Evolutionary conservation across 2,888 invertebrate genomes (phyloP), one percentile per base, ranked within the genome.

Genomic region (Penaeus monodon): DNA sequence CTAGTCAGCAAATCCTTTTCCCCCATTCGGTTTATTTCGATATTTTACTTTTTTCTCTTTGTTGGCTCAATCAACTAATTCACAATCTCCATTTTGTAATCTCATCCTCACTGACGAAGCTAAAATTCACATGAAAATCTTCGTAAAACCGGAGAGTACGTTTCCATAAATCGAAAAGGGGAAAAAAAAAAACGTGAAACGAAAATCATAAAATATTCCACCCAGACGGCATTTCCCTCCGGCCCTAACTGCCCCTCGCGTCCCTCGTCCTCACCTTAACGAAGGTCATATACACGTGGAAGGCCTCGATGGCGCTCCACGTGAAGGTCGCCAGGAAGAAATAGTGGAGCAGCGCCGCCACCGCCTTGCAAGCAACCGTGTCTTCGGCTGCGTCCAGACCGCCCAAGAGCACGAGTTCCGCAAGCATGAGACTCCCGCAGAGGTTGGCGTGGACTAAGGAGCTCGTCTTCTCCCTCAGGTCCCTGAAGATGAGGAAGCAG

Each of bases 271-370:
- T 64, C 57, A 98, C 97, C 93, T 98, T 97, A 91, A 98, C 96
- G 87, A 98, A 94, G 96, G 98, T 97, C 88, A 97, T 96, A 94
- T 98, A 98, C 49, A 98, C 94, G 93, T 98, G 98, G 93, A 98
- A 94, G 96, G 97, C 98, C 95, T 98, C 98, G 91, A 98, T 94
- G 93, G 97, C 97, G 96, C 98, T 98, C 98, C 98, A 98, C 86
- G 96, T 96, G 92, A 98, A 97, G 57, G 97, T 96, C 90, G 97
- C 96, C 90, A 98, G 93, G 93, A 98, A 97, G 93, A 97, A 96
- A 91, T 92, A 93, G 90, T 93, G 93, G 90, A 98, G 93, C 88
- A 97, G 93, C 29, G 96, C 97, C 88, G 98, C 97, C 90, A 98
- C 95, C 89, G 97, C 94, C 70, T 97, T 96, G 92, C 98, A 98